Conservation (phyloP, 1,140 invertebrate genomes). For the Bombus fervidus region DNA sequence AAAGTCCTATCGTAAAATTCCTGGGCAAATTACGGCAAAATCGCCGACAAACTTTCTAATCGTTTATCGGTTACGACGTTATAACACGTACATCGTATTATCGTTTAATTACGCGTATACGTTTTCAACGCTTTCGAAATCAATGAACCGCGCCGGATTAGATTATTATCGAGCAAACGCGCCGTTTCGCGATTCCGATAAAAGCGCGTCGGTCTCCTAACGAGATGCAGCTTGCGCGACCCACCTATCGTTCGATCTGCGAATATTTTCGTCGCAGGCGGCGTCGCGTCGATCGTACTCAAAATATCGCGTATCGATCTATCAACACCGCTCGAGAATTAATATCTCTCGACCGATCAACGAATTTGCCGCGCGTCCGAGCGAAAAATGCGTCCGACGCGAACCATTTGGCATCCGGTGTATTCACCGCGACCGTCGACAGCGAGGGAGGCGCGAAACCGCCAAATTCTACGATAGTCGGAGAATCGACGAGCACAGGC, state of each 20-base stretch:
- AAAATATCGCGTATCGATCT: conserved; percentile 35
- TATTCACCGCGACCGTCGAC: background rate
- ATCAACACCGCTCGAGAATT: conserved; percentile 21
- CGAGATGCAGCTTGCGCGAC: conserved; percentile 48
- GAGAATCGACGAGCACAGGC: background rate
- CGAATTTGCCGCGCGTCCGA: conserved; percentile 17
- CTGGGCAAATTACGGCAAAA: background rate
- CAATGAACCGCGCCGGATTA: conserved; percentile 50
- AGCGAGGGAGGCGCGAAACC: too few species aligned
- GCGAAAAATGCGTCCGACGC: conserved; percentile 35
- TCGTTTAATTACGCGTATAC: conserved; percentile 28
- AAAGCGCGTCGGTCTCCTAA: conserved; percentile 58
- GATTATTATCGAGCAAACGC: conserved; percentile 53
- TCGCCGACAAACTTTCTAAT: background rate
- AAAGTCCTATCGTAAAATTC: background rate
- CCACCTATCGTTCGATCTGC: background rate
- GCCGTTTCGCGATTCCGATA: conserved; percentile 40
- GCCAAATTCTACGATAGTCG: background rate
- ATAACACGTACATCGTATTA: background rate
- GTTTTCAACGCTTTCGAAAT: conserved; percentile 43
- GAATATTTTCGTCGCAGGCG: conserved; percentile 22
- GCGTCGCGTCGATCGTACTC: background rate
- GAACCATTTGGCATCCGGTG: background rate
- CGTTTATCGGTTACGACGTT: background rate
- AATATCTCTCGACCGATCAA: conserved; percentile 43